Base-by-base conservation (phyloP, 2,113 vertebrate species). In the Euleptes europaea region DNA sequence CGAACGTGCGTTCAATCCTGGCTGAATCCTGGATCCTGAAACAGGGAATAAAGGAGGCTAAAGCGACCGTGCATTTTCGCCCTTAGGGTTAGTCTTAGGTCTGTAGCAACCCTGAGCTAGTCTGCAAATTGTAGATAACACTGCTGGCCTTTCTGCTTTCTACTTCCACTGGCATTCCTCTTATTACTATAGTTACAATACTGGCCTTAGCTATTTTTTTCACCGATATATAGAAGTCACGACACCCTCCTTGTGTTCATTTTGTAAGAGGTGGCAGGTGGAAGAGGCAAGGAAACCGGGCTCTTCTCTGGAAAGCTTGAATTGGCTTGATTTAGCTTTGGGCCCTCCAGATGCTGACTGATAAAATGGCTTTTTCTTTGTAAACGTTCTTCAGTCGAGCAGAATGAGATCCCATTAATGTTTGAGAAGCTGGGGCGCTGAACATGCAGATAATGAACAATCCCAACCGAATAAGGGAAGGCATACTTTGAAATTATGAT, bases 351-450 rank as follows among this genome's bases (percentile, higher is more conserved):
- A 80, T 0, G 0, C 0, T 75, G 38, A 33, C 26, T 83, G 74
- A 10, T 4, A 42, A 60, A 65, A 60, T 54, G 40, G 3, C 9
- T 23, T 40, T 84, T 88, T 63, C 19, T 23, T 42, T 80, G 83
- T 28, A 51, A 31, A 11, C 1, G 38, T 33, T 74, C 76, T 88
- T 49, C 72, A 33, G 1, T 73, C 72, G 82, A 94, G 79, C 47
- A 86, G 26, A 9, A 17, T 69, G 49, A 80, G 80, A 66, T 87
- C 82, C 5, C 21, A 57, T 79, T 88, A 75, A 84, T 86, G 66
- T 67, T 88, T 13, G 19, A 57, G 88, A 87, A 89, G 71, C 67
- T 92, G 91, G n/a, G 65, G 31, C 40, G 1, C 40, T 78, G 19
- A 28, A 38, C 28, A 40, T 31, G 19, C 31, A 79, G 31, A 2